Evolutionary conservation across 2,113 vertebrate species (phyloP), one percentile per base, ranked within the genome.

Genomic region (Thamnaconus septentrionalis): DNA sequence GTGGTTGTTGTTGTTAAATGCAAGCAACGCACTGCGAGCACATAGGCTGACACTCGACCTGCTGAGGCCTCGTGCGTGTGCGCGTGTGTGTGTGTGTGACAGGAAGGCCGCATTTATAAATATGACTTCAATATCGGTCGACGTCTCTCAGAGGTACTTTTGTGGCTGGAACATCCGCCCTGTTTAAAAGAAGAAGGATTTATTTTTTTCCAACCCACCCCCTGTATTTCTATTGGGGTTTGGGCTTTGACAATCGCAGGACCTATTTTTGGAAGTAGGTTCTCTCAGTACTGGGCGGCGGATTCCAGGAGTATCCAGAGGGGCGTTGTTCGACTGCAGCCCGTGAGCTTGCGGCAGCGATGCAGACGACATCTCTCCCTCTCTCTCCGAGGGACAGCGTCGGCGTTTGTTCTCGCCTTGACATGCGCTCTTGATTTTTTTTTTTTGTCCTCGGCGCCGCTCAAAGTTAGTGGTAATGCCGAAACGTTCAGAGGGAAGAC

Each of bases 1-100:
- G 18, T 31, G 18, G 18, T 31, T 31, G 18, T 31, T 31, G 18
- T 52, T 50, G 76, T 75, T 85, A 53, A 72, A 73, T 67, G 63
- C 58, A 7, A 61, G 78, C 61, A 40, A 62, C 67, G 53, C 69
- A 60, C 8, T 46, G 70, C 56, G n/a, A 64, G n/a, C 46, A 44
- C 5, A 9, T 31, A 56, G 55, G 66, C 49, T 62, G 8, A 42
- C 51, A 31, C 18, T 31, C 68, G 31, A 58, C 18, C 18, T 31
- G 18, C 18, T 2, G 48, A 70, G 41, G 49, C 6, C 54, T 11
- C 41, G 43, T 51, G 45, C 59, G 60, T 42, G 41, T 40, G 42
- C 39, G 48, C 31, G 56, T 39, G 43, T 5, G 18, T 2, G 18
- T 31, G 18, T 31, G 18, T 31, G 18, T 31, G 18, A 31, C 18